phyloP scores from a whole-genome alignment of 2,797 vertebrate genomes.

The Karalla daura region DNA sequence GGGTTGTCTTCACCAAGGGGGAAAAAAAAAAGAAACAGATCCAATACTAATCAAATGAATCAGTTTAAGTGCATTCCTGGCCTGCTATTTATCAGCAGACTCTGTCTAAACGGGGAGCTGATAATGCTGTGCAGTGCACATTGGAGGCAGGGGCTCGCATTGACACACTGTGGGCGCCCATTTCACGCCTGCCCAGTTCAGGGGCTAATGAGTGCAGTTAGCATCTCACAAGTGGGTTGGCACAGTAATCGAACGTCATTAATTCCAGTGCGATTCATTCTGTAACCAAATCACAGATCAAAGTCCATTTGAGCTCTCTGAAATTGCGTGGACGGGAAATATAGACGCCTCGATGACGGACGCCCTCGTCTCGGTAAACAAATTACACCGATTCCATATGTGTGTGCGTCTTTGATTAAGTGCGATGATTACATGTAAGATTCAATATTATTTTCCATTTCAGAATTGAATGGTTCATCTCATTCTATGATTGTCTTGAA shows the following conservation, averaged over 20 bases:
- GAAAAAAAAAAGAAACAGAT: conserved; percentile 47
- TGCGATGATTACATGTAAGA: conserved; percentile 35
- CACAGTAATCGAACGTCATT: conserved; percentile 75
- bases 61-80: conserved; percentile 73
- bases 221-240: conserved; percentile 66
- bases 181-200: conserved; percentile 75
- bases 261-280: conserved; percentile 71
- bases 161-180: conserved; percentile 59
- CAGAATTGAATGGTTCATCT: conserved; percentile 24
- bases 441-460: conserved; percentile 41
- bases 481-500: conserved; percentile 10
- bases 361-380: conserved; percentile 40
- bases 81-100: conserved; percentile 70
- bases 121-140: conserved; percentile 70
- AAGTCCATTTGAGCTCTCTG: conserved; percentile 52
- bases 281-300: conserved; percentile 73
- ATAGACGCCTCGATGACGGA: conserved; percentile 28
- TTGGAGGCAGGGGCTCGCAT: conserved; percentile 53
- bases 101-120: conserved; percentile 64
- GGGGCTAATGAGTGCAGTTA: conserved; percentile 77
- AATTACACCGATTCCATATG: conserved; percentile 41
- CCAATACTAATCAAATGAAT: conserved; percentile 80
- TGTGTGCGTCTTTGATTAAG: conserved; percentile 48
- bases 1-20: conserved; percentile 33
- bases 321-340: conserved; percentile 39